Evolutionary conservation across 1,140 invertebrate species (phyloP).

Genomic region (Drosophila sechellia): DNA sequence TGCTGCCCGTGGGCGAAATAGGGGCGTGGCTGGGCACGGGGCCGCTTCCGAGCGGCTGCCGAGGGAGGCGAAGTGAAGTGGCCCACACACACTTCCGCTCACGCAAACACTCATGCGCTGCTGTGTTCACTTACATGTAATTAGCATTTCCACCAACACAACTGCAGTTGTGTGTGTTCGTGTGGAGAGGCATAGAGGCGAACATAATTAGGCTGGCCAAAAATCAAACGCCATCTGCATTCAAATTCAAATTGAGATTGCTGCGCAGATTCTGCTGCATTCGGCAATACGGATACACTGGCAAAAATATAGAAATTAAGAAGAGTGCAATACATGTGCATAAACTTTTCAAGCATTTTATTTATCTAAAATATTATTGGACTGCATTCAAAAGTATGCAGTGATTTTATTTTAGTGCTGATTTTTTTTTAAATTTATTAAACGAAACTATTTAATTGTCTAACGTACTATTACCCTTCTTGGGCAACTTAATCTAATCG

Average conservation of each 20-base stretch:
- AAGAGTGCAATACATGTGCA: neutral
- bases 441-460: no score
- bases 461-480: no score
- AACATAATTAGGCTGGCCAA: slow-evolving; percentile 59
- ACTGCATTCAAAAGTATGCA: no score
- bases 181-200: neutral
- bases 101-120: slow-evolving; percentile 29
- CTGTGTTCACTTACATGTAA: slow-evolving; percentile 69
- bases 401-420: no score
- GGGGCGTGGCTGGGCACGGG: neutral
- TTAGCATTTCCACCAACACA: slow-evolving; percentile 63
- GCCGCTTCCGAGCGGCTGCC: neutral
- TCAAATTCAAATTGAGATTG: slow-evolving; percentile 54
- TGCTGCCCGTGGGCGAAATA: slow-evolving; percentile 3
- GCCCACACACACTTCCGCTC: slow-evolving; percentile 10
- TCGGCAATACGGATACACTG: neutral
- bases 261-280: slow-evolving; percentile 19
- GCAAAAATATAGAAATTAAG: neutral
- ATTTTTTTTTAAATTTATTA: no score
- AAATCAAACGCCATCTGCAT: slow-evolving; percentile 69
- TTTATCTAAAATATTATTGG: no score
- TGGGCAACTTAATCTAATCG: no score
- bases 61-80: neutral
- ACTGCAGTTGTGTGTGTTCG: neutral
- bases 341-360: neutral